Percentiles rank a stretch among this genome's conserved stretches.
Conservation (phyloP, 2,113 vertebrate species). For the Calidris pygmaea region DNA sequence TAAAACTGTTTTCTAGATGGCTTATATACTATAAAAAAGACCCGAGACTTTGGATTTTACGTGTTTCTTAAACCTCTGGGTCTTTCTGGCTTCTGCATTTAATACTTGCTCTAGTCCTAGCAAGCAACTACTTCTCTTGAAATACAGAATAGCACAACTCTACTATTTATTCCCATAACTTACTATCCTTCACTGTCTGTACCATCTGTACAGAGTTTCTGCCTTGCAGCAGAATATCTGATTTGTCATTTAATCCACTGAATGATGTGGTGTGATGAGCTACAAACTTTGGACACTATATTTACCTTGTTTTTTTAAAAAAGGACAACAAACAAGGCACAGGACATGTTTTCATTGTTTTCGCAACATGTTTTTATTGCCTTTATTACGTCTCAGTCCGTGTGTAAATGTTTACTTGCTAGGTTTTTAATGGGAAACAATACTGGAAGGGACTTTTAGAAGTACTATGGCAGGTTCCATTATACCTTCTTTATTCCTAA, state of each 20-base stretch:
- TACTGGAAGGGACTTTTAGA: not conserved
- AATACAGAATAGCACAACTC: fast-evolving
- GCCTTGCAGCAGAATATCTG: not conserved
- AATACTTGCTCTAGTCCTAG: not conserved
- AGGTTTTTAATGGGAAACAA: not conserved
- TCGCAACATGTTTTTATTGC: fast-evolving
- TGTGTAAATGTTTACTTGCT: not conserved
- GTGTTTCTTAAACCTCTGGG: not conserved
- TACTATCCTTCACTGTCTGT: not conserved
- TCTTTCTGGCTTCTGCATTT: not conserved
- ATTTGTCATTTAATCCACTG: not conserved
- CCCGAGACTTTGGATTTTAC: not conserved
- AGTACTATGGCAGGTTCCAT: not conserved
- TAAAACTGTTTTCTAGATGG: not conserved
- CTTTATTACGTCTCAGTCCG: fast-evolving
- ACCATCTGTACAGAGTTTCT: not conserved
- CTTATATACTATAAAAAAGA: not conserved
- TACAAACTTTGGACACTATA: not conserved
- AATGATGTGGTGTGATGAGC: not conserved
- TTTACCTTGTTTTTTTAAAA: not conserved
- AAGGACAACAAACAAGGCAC: fast-evolving
- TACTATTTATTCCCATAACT: not conserved
- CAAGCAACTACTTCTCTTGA: not conserved
- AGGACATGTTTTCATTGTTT: not conserved
- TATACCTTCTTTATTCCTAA: not conserved